These are phyloP conservation scores for Trichacis sp. DNA, from an alignment of 2,888 invertebrate species.

Conservation along the genomic window DNA sequence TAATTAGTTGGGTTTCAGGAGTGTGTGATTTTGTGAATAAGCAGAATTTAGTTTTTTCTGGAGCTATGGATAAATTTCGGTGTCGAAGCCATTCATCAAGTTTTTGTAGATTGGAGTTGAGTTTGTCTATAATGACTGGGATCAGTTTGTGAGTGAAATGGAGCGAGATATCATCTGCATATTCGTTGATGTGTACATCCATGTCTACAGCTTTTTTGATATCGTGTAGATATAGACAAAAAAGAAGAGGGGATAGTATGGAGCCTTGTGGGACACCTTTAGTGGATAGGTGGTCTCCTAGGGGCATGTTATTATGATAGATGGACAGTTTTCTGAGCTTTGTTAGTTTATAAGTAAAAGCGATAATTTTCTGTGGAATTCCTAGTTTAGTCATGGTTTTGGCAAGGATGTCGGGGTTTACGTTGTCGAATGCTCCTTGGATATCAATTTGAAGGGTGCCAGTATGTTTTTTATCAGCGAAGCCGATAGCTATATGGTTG, in stretches of 20 bases:
- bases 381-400: not conserved
- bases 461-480: not conserved
- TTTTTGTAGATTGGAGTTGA: not conserved
- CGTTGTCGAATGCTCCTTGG: not conserved
- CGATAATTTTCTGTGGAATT: not conserved
- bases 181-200: not conserved
- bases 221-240: not conserved
- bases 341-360: not conserved
- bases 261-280: not conserved
- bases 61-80: not conserved
- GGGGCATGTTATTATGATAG: not conserved
- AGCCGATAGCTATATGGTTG: not conserved
- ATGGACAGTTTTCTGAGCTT: not conserved
- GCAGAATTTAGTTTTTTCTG: not conserved
- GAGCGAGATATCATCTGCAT: not conserved
- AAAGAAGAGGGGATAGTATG: not conserved
- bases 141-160: not conserved
- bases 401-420: not conserved
- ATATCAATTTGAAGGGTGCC: not conserved
- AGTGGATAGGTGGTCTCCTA: not conserved
- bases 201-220: not conserved
- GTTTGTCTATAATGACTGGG: not conserved
- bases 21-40: not conserved
- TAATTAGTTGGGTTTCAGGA: not conserved
- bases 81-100: not conserved